A percentile compares a stretch with the other conserved stretches of the same genome.
Conservation (phyloP, 1,140 invertebrate genomes). For the Lethocerus indicus region DNA sequence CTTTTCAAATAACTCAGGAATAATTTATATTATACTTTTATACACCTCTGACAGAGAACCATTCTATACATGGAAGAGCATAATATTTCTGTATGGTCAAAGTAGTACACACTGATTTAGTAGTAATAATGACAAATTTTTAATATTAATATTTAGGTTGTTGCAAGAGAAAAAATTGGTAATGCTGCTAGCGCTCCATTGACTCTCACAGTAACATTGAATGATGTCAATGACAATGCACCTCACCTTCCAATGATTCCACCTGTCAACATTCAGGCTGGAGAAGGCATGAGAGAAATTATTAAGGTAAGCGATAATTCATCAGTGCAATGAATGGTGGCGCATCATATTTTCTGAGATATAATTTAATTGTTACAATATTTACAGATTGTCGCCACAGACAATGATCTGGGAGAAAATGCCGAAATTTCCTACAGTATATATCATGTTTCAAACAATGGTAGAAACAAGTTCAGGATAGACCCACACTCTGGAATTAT, state of each 20-base stretch:
- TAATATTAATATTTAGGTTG: slow-evolving; percentile 31
- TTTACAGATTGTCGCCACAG: slow-evolving; percentile 49
- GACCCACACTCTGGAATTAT: slow-evolving; percentile 62
- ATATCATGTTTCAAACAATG: slow-evolving; percentile 80
- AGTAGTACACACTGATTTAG: too few species aligned
- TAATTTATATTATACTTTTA: too few species aligned
- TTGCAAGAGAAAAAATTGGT: slow-evolving; percentile 56
- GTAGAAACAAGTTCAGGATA: slow-evolving; percentile 66
- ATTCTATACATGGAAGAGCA: too few species aligned
- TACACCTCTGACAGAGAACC: too few species aligned
- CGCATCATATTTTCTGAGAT: not conserved
- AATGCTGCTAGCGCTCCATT: slow-evolving; percentile 62
- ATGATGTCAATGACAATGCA: slow-evolving; percentile 74
- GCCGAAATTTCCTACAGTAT: slow-evolving; percentile 66
- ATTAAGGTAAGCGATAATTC: slow-evolving; percentile 34
- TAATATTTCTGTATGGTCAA: too few species aligned
- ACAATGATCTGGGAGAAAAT: slow-evolving; percentile 72
- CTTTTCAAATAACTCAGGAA: too few species aligned
- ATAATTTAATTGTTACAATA: not conserved
- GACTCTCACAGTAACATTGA: slow-evolving; percentile 55
- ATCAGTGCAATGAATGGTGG: too few species aligned
- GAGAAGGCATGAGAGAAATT: slow-evolving; percentile 55
- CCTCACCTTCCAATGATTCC: slow-evolving; percentile 56
- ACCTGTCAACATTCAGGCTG: slow-evolving; percentile 62
- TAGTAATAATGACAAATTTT: too few species aligned